These are phyloP conservation scores for Ceratina australensis DNA, from an alignment of 1,140 invertebrate species.

Conservation along the genomic window DNA sequence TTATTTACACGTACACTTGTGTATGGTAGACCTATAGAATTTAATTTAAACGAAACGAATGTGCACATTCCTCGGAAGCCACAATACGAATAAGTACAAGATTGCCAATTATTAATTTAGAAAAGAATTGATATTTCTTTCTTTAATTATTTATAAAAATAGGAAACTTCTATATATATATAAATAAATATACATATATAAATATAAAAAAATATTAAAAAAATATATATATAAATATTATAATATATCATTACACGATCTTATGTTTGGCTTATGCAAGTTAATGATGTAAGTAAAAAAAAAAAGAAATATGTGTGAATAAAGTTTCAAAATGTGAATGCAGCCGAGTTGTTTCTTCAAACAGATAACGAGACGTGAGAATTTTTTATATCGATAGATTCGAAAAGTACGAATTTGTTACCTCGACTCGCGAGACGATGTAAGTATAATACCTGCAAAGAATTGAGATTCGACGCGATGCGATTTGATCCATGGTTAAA, in stretches of 20 bases:
- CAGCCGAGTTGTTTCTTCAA: constrained; percentile 67
- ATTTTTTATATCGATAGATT: not conserved
- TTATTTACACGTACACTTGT: constrained; percentile 29
- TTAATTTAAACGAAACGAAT: constrained; percentile 54
- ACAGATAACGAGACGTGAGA: not conserved
- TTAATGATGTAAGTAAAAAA: constrained; percentile 77
- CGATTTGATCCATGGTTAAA: too few species aligned
- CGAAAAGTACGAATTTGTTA: not conserved
- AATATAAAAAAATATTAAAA: constrained; percentile 59
- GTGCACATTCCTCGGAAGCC: constrained; percentile 77
- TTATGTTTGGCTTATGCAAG: constrained; percentile 78
- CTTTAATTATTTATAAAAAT: constrained; percentile 72
- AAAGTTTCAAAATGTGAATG: constrained; percentile 78
- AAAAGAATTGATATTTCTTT: constrained; percentile 63
- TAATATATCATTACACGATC: constrained; percentile 73
- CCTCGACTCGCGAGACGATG: not conserved
- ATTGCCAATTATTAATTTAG: constrained; percentile 75
- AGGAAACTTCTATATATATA: constrained; percentile 69
- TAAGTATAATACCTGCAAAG: constrained; percentile 16
- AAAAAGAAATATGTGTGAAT: constrained; percentile 77
- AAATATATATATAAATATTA: constrained; percentile 64
- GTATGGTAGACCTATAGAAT: constrained; percentile 24
- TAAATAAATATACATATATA: constrained; percentile 62
- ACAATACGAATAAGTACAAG: constrained; percentile 75
- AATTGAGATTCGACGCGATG: too few species aligned